phyloP scores from a whole-genome alignment of 2,797 vertebrate genomes.

The Agapornis canus region DNA sequence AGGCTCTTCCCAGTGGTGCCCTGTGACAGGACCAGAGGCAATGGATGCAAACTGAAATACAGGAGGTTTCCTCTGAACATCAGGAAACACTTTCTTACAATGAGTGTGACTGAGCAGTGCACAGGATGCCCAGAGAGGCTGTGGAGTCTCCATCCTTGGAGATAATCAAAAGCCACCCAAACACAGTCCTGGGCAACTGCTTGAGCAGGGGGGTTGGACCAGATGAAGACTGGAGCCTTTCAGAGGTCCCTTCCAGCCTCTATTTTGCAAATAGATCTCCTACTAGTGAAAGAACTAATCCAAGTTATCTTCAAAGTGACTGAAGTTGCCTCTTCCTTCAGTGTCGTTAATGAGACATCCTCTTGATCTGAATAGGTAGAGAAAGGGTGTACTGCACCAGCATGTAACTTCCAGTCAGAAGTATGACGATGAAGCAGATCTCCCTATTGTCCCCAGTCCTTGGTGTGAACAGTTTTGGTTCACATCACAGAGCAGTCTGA shows the following conservation, averaged over 20 bases:
- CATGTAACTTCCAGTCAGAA: background rate
- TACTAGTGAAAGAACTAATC: background rate
- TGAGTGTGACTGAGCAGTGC: background rate
- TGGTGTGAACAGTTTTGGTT: background rate
- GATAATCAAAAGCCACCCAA: background rate
- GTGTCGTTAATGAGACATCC: background rate
- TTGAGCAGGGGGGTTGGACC: background rate
- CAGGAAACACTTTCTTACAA: background rate
- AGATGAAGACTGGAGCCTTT: background rate
- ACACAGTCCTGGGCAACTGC: background rate
- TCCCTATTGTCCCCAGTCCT: background rate
- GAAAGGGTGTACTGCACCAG: background rate
- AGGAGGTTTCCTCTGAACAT: background rate
- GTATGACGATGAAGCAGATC: background rate
- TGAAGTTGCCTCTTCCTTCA: background rate
- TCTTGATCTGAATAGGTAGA: background rate
- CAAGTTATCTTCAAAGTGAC: background rate
- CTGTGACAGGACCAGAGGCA: background rate
- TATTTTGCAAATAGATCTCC: background rate
- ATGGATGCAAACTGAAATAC: background rate
- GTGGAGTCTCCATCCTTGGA: background rate
- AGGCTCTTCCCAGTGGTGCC: background rate
- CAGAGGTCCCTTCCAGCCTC: background rate
- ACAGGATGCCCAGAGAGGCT: background rate
- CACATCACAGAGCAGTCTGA: background rate